Conservation (phyloP, 2,888 invertebrate genomes). For the Imbricaverruca yamaguchii region DNA sequence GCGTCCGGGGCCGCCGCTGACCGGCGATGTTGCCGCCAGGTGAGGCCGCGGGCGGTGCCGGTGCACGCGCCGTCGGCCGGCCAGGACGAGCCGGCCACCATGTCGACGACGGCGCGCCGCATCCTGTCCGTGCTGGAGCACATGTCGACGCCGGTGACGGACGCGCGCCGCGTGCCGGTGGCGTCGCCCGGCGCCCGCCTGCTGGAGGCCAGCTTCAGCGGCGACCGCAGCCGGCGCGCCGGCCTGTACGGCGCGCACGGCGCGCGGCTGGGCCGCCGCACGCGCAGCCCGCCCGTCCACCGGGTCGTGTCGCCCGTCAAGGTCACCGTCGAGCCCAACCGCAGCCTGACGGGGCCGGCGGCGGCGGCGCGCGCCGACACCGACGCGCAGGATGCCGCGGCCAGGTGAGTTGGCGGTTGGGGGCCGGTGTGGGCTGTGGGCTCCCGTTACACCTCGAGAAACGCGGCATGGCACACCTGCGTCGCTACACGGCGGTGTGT, state of each 20-base stretch:
- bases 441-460: no score
- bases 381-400: background rate
- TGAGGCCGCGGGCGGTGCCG: background rate
- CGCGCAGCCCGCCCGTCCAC: background rate
- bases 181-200: constrained; percentile 28
- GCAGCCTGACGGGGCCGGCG: background rate
- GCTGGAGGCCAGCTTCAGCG: constrained; percentile 12
- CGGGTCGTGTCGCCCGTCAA: background rate
- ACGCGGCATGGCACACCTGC: no score
- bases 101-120: constrained; percentile 55
- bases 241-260: constrained; percentile 35
- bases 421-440: no score
- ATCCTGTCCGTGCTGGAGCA: constrained; percentile 72
- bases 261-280: constrained; percentile 24
- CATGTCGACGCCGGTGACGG: constrained; percentile 69
- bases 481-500: no score
- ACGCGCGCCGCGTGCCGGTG: constrained; percentile 50
- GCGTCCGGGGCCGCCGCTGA: no score
- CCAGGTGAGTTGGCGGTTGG: background rate
- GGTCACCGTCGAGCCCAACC: constrained; percentile 1
- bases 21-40: background rate
- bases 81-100: constrained; percentile 56
- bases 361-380: background rate
- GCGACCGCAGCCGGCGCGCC: background rate
- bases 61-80: constrained; percentile 7